Conservation (phyloP, 2,113 vertebrate species). For the Gymnorhina tibicen region DNA sequence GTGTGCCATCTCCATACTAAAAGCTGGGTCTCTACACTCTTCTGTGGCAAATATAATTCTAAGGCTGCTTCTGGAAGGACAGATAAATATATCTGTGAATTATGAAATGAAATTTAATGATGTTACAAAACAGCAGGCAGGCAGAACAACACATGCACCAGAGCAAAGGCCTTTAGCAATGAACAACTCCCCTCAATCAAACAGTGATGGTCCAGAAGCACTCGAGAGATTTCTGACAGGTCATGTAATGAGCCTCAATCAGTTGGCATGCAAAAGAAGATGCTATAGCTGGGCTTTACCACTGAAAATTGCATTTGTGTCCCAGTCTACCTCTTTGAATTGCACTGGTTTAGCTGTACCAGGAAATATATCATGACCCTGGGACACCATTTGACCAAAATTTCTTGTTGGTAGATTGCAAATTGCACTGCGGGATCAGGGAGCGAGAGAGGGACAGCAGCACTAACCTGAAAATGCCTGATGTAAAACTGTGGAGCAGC, state of each 20-base stretch:
- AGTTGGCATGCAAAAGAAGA: not conserved
- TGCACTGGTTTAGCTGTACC: not conserved
- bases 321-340: not conserved
- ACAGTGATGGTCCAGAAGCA: not conserved
- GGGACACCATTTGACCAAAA: not conserved
- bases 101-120: not conserved
- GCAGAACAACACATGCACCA: not conserved
- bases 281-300: not conserved
- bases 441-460: fast-evolving
- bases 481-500: not conserved
- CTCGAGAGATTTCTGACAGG: not conserved
- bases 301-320: not conserved
- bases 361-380: not conserved
- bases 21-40: not conserved
- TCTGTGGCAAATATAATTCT: not conserved
- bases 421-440: not conserved
- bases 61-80: not conserved
- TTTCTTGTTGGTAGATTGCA: not conserved
- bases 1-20: not conserved
- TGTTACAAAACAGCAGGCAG: not conserved
- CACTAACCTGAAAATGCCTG: not conserved
- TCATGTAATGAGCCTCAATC: not conserved
- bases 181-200: not conserved
- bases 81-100: not conserved
- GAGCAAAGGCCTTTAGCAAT: not conserved